A percentile compares a stretch with the other conserved stretches of the same genome.
These are phyloP conservation scores for Drosophila pruinosa DNA, from an alignment of 1,140 invertebrate genomes.

Conservation along the genomic window DNA sequence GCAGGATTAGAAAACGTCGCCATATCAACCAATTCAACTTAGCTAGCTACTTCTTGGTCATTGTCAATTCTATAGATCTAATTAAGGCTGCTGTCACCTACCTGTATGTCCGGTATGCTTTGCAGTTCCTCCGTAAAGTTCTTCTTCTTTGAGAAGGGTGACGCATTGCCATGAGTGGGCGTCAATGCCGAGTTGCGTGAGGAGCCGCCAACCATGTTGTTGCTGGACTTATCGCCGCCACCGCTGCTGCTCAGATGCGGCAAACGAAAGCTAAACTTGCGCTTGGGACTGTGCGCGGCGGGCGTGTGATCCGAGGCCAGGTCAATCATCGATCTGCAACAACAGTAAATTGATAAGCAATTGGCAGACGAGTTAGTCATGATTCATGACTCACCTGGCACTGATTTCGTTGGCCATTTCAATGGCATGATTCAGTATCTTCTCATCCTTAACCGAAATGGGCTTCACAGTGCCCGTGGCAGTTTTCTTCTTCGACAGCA, in stretches of 20 bases:
- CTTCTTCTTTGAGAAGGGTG: slow-evolving; percentile 84
- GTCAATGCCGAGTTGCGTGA: slow-evolving; percentile 41
- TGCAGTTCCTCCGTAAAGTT: slow-evolving; percentile 95
- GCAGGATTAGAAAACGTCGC: slow-evolving; percentile 63
- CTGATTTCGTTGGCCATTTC: slow-evolving; percentile 97
- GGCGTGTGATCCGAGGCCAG: slow-evolving; percentile 87
- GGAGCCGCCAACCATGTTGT: slow-evolving; percentile 9
- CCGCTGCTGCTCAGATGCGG: slow-evolving; percentile 83
- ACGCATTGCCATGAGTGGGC: slow-evolving; percentile 51
- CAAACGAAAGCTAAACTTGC: slow-evolving; percentile 95
- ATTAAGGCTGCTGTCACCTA: slow-evolving; percentile 80
- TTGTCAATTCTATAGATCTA: too few species aligned
- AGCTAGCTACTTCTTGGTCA: background rate
- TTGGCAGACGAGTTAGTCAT: background rate
- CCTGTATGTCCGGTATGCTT: slow-evolving; percentile 95
- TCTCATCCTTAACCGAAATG: slow-evolving; percentile 96
- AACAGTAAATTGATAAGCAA: background rate
- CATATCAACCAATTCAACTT: too few species aligned
- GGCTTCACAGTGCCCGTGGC: slow-evolving; percentile 92
- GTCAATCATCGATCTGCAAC: slow-evolving; percentile 91
- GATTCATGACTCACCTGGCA: slow-evolving; percentile 85
- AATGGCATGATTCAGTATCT: slow-evolving; percentile 96
- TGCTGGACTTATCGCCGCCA: slow-evolving; percentile 46
- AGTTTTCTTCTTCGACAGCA: slow-evolving; percentile 88
- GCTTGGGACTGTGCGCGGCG: slow-evolving; percentile 90